phyloP scores from a whole-genome alignment of 2,797 vertebrate genomes.

The Parauchenoglanis ngamensis region DNA sequence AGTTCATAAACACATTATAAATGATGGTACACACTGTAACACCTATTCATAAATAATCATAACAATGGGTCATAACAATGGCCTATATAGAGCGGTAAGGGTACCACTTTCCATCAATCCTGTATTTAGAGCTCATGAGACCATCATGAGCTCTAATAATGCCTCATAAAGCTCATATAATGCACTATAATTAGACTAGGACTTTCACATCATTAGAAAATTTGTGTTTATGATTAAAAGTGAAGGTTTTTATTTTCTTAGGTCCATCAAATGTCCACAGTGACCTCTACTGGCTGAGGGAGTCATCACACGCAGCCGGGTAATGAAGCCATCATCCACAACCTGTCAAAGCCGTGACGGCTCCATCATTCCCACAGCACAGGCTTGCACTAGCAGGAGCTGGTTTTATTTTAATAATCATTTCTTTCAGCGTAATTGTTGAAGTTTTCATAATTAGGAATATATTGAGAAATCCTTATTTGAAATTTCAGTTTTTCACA shows the following conservation, averaged over 20 bases:
- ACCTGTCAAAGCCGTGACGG: slow-evolving; percentile 40
- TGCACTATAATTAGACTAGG: background rate
- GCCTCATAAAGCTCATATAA: background rate
- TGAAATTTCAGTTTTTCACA: background rate
- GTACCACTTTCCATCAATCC: background rate
- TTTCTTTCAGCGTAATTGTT: background rate
- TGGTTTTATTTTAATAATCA: background rate
- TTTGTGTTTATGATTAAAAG: background rate
- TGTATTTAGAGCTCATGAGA: background rate
- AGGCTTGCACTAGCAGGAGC: background rate
- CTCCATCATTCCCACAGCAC: slow-evolving; percentile 44
- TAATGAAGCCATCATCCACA: slow-evolving; percentile 32
- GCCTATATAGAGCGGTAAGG: background rate
- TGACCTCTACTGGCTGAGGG: slow-evolving; percentile 48
- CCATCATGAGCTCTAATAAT: background rate
- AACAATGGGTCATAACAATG: background rate
- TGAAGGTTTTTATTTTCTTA: background rate
- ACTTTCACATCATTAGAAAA: background rate
- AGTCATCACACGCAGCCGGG: background rate
- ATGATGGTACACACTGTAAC: background rate
- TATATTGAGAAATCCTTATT: background rate
- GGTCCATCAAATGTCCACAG: slow-evolving; percentile 33
- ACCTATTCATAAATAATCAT: background rate
- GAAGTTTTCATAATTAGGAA: background rate
- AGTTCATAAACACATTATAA: background rate